phyloP scores from a whole-genome alignment of 2,888 invertebrate species.

The Emmelina monodactyla region DNA sequence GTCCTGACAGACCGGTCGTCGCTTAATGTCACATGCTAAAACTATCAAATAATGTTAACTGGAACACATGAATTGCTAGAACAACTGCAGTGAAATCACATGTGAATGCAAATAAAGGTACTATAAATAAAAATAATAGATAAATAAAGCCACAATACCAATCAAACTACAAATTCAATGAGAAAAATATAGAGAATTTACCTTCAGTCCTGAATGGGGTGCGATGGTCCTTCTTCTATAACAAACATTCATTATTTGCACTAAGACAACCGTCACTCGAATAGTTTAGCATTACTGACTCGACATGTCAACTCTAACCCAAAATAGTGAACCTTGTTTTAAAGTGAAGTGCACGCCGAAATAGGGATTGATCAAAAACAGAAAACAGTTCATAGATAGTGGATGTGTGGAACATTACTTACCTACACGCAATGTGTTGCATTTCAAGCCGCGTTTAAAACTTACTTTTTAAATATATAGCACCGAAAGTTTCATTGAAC shows the following conservation, averaged over 20 bases:
- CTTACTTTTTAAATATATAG: background rate
- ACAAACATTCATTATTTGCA: slow-evolving; percentile 19
- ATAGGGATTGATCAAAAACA: slow-evolving; percentile 15
- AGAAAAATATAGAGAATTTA: slow-evolving; percentile 38
- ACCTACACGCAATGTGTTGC: slow-evolving; percentile 29
- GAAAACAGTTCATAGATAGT: slow-evolving; percentile 20
- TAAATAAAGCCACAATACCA: slow-evolving; percentile 62
- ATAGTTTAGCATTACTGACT: slow-evolving; percentile 5
- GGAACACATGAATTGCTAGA: slow-evolving; percentile 49
- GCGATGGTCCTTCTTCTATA: slow-evolving; percentile 32
- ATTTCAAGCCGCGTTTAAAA: slow-evolving; percentile 31
- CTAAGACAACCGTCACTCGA: background rate
- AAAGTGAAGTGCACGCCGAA: background rate
- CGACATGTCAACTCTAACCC: background rate
- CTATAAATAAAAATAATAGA: slow-evolving; percentile 51
- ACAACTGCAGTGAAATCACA: slow-evolving; percentile 65
- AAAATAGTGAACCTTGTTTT: background rate
- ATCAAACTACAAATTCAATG: slow-evolving; percentile 38
- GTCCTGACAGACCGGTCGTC: slow-evolving; percentile 16
- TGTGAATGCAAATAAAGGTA: slow-evolving; percentile 59
- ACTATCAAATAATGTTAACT: slow-evolving; percentile 17
- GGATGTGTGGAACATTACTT: slow-evolving; percentile 39
- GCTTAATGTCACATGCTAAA: background rate
- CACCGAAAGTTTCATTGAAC: background rate
- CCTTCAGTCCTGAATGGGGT: slow-evolving; percentile 29